These are phyloP conservation scores for Drosophila acutilabella DNA, from an alignment of 2,888 invertebrate species.

Conservation along the genomic window DNA sequence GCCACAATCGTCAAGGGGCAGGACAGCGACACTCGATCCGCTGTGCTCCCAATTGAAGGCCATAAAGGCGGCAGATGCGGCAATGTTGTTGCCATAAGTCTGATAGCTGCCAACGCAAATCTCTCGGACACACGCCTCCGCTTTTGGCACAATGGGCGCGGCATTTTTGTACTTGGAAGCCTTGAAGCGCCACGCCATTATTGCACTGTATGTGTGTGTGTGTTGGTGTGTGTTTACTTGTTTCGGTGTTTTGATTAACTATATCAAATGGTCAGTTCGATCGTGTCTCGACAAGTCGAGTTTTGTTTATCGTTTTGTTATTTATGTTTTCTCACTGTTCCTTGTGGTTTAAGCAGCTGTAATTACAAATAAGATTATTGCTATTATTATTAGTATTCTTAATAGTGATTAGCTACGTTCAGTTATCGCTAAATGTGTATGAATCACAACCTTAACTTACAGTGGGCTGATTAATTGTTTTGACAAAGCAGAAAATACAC, in stretches of 20 bases:
- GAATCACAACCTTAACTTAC: constrained; percentile 9
- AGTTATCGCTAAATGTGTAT: constrained; percentile 22
- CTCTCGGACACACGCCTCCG: constrained; percentile 94
- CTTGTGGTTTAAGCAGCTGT: constrained; percentile 29
- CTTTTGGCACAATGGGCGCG: constrained; percentile 97
- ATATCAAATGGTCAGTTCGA: constrained; percentile 11
- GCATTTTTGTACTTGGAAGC: constrained; percentile 99
- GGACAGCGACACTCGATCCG: constrained; percentile 94
- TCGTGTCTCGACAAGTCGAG: constrained; percentile 31
- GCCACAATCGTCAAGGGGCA: constrained; percentile 95
- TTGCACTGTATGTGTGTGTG: constrained; percentile 16
- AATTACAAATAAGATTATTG: constrained; percentile 37
- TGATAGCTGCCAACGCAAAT: constrained; percentile 96
- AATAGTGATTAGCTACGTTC: constrained; percentile 12
- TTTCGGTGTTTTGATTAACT: constrained; percentile 5
- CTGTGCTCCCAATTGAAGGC: constrained; percentile 98
- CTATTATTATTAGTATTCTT: constrained; percentile 20
- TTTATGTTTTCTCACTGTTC: constrained; percentile 1
- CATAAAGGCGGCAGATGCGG: constrained; percentile 96
- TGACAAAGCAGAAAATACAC: too few relatives aligned
- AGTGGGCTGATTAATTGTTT: too few relatives aligned
- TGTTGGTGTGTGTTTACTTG: too few relatives aligned
- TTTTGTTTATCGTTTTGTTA: not conserved
- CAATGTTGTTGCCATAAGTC: constrained; percentile 97
- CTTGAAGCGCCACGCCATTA: constrained; percentile 97